These are phyloP conservation scores for Scaptomyza cyrtandrae DNA, from an alignment of 2,888 invertebrate species.

Conservation along the genomic window DNA sequence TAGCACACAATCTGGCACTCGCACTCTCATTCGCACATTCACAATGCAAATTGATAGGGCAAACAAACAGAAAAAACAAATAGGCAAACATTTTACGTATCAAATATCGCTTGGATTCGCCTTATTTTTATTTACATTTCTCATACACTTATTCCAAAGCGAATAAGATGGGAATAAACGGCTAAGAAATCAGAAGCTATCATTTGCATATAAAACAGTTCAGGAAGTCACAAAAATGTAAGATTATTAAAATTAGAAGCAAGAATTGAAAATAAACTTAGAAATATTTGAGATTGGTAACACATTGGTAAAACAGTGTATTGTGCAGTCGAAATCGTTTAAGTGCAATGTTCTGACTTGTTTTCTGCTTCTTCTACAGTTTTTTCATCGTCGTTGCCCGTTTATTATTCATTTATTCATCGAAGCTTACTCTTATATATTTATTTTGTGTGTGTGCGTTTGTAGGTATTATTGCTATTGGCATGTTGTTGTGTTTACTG, in stretches of 20 bases:
- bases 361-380: slow-evolving; percentile 28
- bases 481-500: slow-evolving; percentile 24
- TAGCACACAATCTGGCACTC: slow-evolving; percentile 18
- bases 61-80: slow-evolving; percentile 52
- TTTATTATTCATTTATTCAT: slow-evolving; percentile 81
- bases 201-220: neutral
- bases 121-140: slow-evolving; percentile 53
- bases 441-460: slow-evolving; percentile 19
- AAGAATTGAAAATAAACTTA: no score
- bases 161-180: neutral
- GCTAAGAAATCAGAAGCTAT: neutral
- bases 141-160: slow-evolving; percentile 1
- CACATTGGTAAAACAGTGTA: slow-evolving; percentile 15
- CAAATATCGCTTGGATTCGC: slow-evolving; percentile 59
- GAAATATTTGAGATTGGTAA: no score
- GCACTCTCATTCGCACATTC: slow-evolving; percentile 36
- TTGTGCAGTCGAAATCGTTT: neutral
- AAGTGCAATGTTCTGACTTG: slow-evolving; percentile 19
- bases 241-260: no score
- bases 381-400: slow-evolving; percentile 45
- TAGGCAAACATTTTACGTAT: slow-evolving; percentile 71
- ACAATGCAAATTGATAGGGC: slow-evolving; percentile 72
- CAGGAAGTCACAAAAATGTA: neutral
- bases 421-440: no score
- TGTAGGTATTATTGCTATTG: slow-evolving; percentile 39